A percentile compares a stretch with the other conserved stretches of the same genome.
These are phyloP conservation scores for Galago senegalensis DNA, from an alignment of 2,797 vertebrate species.

Conservation along the genomic window DNA sequence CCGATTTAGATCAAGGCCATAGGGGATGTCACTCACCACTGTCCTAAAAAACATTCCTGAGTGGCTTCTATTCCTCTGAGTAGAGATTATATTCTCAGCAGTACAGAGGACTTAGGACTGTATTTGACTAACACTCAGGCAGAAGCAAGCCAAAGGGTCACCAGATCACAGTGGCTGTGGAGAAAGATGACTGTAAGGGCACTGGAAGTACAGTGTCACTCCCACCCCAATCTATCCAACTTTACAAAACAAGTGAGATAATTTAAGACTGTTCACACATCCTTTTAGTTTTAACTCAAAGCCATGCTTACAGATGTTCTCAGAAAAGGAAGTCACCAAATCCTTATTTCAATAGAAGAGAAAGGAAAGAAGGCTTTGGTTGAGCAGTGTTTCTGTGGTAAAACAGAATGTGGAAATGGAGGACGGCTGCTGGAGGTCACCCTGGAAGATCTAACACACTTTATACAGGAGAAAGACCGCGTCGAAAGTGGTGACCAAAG, in stretches of 20 bases:
- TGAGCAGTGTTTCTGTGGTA: not conserved
- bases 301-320: not conserved
- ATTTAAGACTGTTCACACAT: not conserved
- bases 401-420: not conserved
- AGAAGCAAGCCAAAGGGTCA: not conserved
- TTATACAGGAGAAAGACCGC: not conserved
- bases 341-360: not conserved
- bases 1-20: not conserved
- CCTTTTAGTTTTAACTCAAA: not conserved
- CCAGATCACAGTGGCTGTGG: too few relatives aligned
- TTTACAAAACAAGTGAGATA: not conserved
- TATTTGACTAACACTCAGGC: not conserved
- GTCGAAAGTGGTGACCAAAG: not conserved
- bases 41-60: not conserved
- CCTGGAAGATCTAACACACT: not conserved
- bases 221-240: too few relatives aligned
- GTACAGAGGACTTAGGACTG: rapidly evolving
- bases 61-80: not conserved
- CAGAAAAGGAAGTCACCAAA: not conserved
- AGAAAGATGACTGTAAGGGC: rapidly evolving
- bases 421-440: too few relatives aligned
- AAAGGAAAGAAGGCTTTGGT: not conserved
- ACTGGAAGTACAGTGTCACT: not conserved
- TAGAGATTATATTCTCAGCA: not conserved
- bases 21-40: not conserved